Evolutionary conservation across 1,140 invertebrate genomes (phyloP).

Genomic region (Brachionus rotundiformis): DNA sequence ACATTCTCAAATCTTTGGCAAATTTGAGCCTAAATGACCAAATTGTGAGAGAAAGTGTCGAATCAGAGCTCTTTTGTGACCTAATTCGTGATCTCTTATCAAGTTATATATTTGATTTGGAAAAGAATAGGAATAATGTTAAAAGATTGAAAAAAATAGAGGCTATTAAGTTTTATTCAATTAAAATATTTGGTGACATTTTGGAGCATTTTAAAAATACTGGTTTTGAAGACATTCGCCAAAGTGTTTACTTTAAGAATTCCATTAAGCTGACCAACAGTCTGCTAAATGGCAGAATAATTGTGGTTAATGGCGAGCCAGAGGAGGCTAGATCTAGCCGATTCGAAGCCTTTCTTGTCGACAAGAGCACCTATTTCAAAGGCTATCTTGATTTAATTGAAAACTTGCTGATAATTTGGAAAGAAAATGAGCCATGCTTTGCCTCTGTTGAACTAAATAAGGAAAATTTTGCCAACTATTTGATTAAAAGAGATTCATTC

Average conservation of each 20-base stretch:
- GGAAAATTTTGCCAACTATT: neutral
- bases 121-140: slow-evolving; percentile 27
- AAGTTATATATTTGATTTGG: slow-evolving; percentile 16
- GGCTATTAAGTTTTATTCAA: slow-evolving; percentile 1
- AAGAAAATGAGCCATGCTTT: neutral
- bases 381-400: neutral
- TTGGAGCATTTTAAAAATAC: neutral
- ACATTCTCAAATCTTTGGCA: neutral
- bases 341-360: neutral
- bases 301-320: neutral
- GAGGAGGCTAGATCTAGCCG: neutral
- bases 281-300: neutral
- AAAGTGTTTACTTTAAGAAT: slow-evolving; percentile 35
- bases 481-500: neutral
- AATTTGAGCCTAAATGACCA: neutral
- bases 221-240: neutral
- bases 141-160: slow-evolving; percentile 41
- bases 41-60: neutral
- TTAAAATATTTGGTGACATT: slow-evolving; percentile 11
- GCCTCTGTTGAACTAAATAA: neutral
- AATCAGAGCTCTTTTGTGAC: slow-evolving; percentile 16
- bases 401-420: neutral
- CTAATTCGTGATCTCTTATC: neutral
- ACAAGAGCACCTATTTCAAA: neutral
- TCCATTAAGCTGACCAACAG: neutral